phyloP scores from a whole-genome alignment of 2,888 invertebrate genomes.

The Leucophenga maculata region DNA sequence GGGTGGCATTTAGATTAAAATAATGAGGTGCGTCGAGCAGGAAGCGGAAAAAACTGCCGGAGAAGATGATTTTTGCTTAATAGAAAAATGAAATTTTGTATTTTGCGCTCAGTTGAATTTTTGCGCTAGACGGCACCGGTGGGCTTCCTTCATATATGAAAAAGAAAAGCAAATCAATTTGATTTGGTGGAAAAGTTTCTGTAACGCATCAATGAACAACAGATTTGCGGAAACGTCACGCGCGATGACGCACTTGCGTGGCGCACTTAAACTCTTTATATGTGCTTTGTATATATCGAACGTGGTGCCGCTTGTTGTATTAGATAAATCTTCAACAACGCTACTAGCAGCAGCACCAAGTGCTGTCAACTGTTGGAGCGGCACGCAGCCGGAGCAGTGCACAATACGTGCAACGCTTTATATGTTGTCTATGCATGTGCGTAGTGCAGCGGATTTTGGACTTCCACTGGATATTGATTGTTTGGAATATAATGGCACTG shows the following conservation, averaged over 20 bases:
- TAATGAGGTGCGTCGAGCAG: background rate
- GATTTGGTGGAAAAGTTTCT: background rate
- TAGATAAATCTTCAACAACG: slow-evolving; percentile 26
- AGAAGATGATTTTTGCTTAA: slow-evolving; percentile 41
- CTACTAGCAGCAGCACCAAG: slow-evolving; percentile 9
- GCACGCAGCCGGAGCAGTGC: slow-evolving; percentile 36
- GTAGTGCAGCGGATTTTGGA: slow-evolving; percentile 49
- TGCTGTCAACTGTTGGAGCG: slow-evolving; percentile 37
- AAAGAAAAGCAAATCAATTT: background rate
- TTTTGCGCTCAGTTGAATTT: slow-evolving; percentile 46
- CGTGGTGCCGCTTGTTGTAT: no score
- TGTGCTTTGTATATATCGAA: no score
- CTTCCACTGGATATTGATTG: slow-evolving; percentile 62
- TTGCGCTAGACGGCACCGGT: slow-evolving; percentile 46
- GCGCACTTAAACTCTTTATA: slow-evolving; percentile 7
- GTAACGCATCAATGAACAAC: slow-evolving; percentile 49
- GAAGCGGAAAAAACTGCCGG: slow-evolving; percentile 9
- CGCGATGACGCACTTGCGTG: slow-evolving; percentile 46
- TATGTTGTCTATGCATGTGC: slow-evolving; percentile 33
- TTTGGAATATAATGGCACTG: slow-evolving; percentile 18
- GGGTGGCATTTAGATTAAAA: slow-evolving; percentile 29
- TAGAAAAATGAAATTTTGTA: slow-evolving; percentile 31
- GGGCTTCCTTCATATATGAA: background rate
- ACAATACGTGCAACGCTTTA: slow-evolving; percentile 54
- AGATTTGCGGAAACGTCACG: slow-evolving; percentile 33